These are phyloP conservation scores for Limosa lapponica DNA, from an alignment of 2,797 vertebrate genomes.

Conservation along the genomic window DNA sequence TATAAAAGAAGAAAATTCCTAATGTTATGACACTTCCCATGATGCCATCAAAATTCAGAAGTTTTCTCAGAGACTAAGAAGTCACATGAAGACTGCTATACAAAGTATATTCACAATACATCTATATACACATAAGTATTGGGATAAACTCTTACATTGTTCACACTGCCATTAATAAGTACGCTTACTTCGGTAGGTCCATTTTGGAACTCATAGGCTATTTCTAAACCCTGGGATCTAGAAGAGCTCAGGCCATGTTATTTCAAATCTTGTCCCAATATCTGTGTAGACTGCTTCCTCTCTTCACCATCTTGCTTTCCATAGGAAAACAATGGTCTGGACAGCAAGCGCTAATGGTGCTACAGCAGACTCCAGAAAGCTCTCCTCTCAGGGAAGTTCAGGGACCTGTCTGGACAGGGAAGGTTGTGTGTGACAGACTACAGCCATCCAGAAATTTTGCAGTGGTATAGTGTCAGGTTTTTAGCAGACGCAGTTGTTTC, in stretches of 20 bases:
- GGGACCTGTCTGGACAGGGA: background rate
- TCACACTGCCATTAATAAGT: background rate
- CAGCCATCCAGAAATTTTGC: background rate
- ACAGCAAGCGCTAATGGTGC: background rate
- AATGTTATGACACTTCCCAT: background rate
- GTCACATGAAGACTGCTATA: background rate
- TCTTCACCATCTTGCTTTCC: background rate
- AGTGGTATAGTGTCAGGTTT: background rate
- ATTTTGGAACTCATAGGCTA: background rate
- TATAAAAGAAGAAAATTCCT: background rate
- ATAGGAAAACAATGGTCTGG: background rate
- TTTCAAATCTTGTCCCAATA: background rate
- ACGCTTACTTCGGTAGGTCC: background rate
- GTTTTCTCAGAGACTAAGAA: background rate
- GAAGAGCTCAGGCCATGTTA: background rate
- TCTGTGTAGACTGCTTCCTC: background rate
- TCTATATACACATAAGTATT: fast-evolving
- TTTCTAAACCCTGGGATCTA: background rate
- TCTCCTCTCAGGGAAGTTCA: background rate
- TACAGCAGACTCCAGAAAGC: background rate
- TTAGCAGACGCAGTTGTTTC: background rate
- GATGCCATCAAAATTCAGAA: background rate
- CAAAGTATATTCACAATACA: background rate
- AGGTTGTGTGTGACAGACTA: background rate
- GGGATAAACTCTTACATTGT: background rate